Conservation (phyloP, 2,888 invertebrate genomes). For the Erannis defoliaria region DNA sequence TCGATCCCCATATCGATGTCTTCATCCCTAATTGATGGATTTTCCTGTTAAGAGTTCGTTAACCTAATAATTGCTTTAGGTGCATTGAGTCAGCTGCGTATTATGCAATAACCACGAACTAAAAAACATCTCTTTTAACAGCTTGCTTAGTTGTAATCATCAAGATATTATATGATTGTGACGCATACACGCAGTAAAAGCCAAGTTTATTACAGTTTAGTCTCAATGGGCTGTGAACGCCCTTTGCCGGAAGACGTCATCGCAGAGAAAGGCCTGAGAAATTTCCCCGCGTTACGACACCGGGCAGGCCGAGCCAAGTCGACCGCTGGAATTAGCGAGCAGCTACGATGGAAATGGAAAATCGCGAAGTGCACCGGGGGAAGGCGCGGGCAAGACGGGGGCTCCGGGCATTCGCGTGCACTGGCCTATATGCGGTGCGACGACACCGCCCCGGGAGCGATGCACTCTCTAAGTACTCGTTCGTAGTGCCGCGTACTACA, state of each 20-base stretch:
- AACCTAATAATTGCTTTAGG: conserved; percentile 29
- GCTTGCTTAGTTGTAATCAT: conserved; percentile 27
- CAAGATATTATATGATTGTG: conserved; percentile 34
- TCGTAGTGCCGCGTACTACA: conserved; percentile 76
- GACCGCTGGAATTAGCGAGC: conserved; percentile 74
- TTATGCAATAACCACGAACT: conserved; percentile 29
- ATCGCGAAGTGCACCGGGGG: conserved; percentile 77
- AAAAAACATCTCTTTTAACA: conserved; percentile 31
- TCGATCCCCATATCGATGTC: not conserved
- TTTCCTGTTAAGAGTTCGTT: conserved; percentile 32
- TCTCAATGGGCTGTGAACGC: conserved; percentile 59
- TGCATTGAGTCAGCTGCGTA: conserved; percentile 28
- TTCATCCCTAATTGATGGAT: conserved; percentile 2
- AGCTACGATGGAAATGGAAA: conserved; percentile 82
- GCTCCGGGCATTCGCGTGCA: conserved; percentile 83
- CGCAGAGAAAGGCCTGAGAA: conserved; percentile 74
- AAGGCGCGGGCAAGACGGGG: conserved; percentile 55
- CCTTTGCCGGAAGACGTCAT: conserved; percentile 68
- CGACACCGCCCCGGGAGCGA: conserved; percentile 86
- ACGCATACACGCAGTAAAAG: conserved; percentile 32
- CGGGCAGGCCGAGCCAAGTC: conserved; percentile 56
- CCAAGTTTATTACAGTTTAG: conserved; percentile 55
- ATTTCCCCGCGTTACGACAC: conserved; percentile 76
- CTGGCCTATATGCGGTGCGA: conserved; percentile 87
- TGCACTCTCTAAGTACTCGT: conserved; percentile 83